Evolutionary conservation across 1,140 invertebrate genomes (phyloP).

Genomic region (Drosophila ananassae): DNA sequence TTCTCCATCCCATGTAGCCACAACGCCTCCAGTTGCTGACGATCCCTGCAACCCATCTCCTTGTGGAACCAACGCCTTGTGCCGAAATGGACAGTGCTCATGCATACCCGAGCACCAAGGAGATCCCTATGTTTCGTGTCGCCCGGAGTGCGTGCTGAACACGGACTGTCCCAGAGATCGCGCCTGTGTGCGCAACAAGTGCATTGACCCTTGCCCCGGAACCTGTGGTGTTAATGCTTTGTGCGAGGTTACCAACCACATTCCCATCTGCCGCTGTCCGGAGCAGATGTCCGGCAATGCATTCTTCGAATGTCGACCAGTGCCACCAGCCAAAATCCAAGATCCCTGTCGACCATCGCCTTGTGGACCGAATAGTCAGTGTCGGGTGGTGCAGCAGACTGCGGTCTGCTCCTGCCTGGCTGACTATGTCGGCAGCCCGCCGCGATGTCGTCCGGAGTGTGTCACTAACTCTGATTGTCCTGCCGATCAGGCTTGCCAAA

Average conservation of each 20-base stretch:
- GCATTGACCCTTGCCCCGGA: slow-evolving; percentile 91
- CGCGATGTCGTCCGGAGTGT: slow-evolving; percentile 91
- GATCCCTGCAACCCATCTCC: slow-evolving; percentile 90
- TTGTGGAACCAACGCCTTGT: slow-evolving; percentile 91
- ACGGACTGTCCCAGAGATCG: slow-evolving; percentile 90
- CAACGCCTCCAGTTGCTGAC: slow-evolving; percentile 58
- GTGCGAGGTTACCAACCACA: slow-evolving; percentile 90
- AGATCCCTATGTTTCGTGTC: slow-evolving; percentile 92
- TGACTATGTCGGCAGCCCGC: slow-evolving; percentile 89
- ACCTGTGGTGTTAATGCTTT: slow-evolving; percentile 91
- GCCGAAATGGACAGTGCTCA: slow-evolving; percentile 92
- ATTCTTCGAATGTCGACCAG: slow-evolving; percentile 80
- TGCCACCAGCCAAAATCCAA: slow-evolving; percentile 78
- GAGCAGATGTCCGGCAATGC: slow-evolving; percentile 91
- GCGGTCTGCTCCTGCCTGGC: slow-evolving; percentile 90
- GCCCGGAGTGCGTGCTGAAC: slow-evolving; percentile 93
- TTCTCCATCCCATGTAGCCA: slow-evolving; percentile 40
- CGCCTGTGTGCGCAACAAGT: slow-evolving; percentile 93
- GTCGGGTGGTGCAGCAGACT: slow-evolving; percentile 88
- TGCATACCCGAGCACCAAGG: slow-evolving; percentile 92
- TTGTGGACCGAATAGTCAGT: slow-evolving; percentile 92
- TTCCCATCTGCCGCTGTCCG: slow-evolving; percentile 90
- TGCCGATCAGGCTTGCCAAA: slow-evolving; percentile 89
- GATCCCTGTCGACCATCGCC: slow-evolving; percentile 89
- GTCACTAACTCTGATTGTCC: slow-evolving; percentile 90